These are phyloP conservation scores for Camarhynchus parvulus DNA, from an alignment of 2,113 vertebrate genomes.

Conservation along the genomic window DNA sequence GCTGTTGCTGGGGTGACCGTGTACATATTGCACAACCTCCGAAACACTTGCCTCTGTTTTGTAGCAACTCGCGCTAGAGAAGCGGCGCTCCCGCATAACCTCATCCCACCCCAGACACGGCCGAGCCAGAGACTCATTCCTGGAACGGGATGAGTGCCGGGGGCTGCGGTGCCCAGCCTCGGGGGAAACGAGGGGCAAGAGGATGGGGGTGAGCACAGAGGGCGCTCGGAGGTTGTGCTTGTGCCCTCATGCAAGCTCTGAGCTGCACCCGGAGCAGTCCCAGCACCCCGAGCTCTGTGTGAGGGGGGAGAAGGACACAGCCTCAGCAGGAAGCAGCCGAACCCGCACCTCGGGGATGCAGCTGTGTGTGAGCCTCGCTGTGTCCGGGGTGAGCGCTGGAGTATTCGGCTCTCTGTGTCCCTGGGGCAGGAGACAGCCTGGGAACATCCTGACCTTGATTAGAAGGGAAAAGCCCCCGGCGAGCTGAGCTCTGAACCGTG, in stretches of 20 bases:
- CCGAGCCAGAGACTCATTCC: background rate
- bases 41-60: constrained; percentile 59
- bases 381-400: background rate
- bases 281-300: fast-evolving
- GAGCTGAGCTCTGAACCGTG: background rate
- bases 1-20: constrained; percentile 36
- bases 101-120: background rate
- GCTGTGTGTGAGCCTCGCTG: background rate
- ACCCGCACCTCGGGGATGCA: background rate
- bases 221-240: background rate
- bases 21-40: constrained; percentile 51
- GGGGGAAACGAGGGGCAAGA: background rate
- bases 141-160: background rate
- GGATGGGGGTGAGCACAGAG: background rate
- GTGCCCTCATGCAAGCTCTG: background rate
- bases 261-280: background rate
- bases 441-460: background rate
- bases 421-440: background rate
- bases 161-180: background rate
- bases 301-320: background rate
- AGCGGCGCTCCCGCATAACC: background rate
- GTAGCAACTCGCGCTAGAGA: constrained; percentile 35
- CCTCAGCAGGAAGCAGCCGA: no score
- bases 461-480: background rate
- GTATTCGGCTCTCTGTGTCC: background rate